phyloP scores from a whole-genome alignment of 2,113 vertebrate species.

The Rhodinocichla rosea region DNA sequence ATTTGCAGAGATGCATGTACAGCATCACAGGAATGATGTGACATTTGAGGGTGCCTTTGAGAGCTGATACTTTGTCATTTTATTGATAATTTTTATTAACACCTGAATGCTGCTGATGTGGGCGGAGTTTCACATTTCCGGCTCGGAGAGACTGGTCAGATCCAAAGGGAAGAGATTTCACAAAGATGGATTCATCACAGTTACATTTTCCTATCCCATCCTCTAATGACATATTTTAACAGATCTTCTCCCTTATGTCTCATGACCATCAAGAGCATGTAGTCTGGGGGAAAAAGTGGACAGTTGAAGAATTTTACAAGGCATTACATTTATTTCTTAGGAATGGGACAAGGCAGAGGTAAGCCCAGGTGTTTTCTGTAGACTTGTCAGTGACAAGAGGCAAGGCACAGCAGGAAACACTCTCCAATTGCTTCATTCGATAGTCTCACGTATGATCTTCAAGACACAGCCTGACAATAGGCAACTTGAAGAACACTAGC shows the following conservation, averaged over 20 bases:
- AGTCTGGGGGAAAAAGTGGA: neutral
- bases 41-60: neutral
- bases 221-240: neutral
- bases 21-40: neutral
- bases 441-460: neutral
- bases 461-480: neutral
- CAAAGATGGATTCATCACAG: neutral
- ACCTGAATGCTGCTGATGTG: neutral
- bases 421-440: neutral
- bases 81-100: neutral
- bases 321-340: neutral
- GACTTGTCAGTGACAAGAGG: neutral
- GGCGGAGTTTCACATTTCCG: neutral
- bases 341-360: neutral
- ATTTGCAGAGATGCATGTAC: neutral
- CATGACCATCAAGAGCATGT: neutral
- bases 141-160: fast-evolving
- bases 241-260: neutral
- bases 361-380: neutral
- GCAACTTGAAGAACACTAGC: neutral
- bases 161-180: neutral
- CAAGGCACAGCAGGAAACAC: neutral
- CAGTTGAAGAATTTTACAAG: neutral
- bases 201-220: neutral
- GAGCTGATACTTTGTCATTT: neutral